Conservation (phyloP, 2,113 vertebrate genomes). For the Tachysurus fulvidraco region DNA sequence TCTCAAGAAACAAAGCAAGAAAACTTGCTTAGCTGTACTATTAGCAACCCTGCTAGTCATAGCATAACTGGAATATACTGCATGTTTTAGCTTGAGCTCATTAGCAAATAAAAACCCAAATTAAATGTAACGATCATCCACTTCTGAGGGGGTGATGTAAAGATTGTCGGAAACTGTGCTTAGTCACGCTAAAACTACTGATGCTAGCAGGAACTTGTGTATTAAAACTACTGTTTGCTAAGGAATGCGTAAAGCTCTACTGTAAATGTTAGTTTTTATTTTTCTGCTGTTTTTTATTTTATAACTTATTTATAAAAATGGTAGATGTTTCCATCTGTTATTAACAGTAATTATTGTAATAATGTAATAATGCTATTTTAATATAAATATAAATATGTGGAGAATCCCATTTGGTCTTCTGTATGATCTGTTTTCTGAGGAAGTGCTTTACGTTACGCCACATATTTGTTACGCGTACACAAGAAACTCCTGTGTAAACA, state of each 20-base stretch:
- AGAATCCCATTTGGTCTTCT: conserved; percentile 27
- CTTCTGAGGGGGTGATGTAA: conserved; percentile 32
- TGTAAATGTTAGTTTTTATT: conserved; percentile 56
- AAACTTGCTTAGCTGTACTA: conserved; percentile 50
- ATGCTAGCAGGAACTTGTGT: conserved; percentile 29
- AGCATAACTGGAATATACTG: conserved; percentile 26
- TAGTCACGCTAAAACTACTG: conserved; percentile 44
- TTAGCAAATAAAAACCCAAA: conserved; percentile 52
- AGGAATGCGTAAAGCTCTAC: conserved; percentile 25
- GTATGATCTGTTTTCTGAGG: conserved; percentile 1
- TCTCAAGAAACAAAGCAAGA: background rate
- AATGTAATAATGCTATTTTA: conserved; percentile 78
- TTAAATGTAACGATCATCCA: conserved; percentile 33
- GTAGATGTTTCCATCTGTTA: conserved; percentile 61
- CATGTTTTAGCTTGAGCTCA: conserved; percentile 31
- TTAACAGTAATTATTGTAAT: conserved; percentile 62
- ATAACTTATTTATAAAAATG: conserved; percentile 75
- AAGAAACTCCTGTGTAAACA: background rate
- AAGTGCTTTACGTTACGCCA: background rate
- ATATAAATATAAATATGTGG: conserved; percentile 72
- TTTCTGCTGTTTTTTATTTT: conserved; percentile 63
- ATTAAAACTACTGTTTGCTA: conserved; percentile 44
- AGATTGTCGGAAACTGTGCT: conserved; percentile 32
- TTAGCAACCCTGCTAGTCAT: conserved; percentile 31
- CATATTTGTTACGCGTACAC: background rate